These are phyloP conservation scores for Amiota minor DNA, from an alignment of 2,888 invertebrate species.

Conservation along the genomic window DNA sequence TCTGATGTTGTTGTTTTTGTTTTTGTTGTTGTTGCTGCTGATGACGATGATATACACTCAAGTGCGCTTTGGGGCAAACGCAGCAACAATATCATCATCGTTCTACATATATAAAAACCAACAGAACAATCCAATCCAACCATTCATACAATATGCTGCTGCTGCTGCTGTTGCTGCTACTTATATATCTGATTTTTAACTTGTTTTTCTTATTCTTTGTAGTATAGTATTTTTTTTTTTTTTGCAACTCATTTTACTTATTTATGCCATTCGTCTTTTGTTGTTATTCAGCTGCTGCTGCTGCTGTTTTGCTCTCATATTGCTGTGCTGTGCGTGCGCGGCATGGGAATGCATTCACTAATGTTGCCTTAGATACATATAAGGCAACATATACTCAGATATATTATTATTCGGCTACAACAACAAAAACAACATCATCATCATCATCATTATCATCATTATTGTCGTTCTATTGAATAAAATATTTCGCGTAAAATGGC, in stretches of 20 bases:
- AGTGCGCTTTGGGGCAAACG: constrained; percentile 60
- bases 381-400: too few species aligned
- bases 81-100: constrained; percentile 40
- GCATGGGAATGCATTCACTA: not conserved
- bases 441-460: too few species aligned
- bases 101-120: constrained; percentile 47
- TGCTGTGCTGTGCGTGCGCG: not conserved
- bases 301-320: constrained; percentile 46
- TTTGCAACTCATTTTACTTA: not conserved
- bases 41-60: constrained; percentile 67
- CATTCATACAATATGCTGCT: constrained; percentile 56
- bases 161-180: constrained; percentile 35
- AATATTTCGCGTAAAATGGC: not conserved
- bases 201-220: constrained; percentile 4
- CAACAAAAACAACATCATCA: too few species aligned
- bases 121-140: constrained; percentile 33
- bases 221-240: not conserved
- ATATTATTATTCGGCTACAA: too few species aligned
- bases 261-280: not conserved
- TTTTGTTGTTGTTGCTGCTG: constrained; percentile 54
- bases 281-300: constrained; percentile 34
- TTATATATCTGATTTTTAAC: not conserved
- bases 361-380: too few species aligned
- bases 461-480: constrained; percentile 32
- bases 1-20: constrained; percentile 67